These are phyloP conservation scores for Drosophila paranaensis DNA, from an alignment of 2,888 invertebrate genomes.

Conservation along the genomic window DNA sequence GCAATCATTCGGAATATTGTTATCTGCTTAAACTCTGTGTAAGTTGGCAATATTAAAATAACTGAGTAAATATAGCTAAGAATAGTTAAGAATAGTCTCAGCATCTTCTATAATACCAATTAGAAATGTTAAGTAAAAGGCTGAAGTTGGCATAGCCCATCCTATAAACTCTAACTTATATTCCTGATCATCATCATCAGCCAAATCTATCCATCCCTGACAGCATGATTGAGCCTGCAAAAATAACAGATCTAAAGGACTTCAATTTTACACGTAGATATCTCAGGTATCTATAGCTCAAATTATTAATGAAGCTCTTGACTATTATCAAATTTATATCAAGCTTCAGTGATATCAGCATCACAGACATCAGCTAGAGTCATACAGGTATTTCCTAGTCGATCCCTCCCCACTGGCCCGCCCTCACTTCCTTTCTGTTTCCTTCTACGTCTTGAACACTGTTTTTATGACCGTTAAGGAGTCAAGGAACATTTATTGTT, in stretches of 20 bases:
- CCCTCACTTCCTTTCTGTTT: background rate
- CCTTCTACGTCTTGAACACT: constrained; percentile 32
- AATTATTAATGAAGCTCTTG: too few species aligned
- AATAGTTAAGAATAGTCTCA: too few species aligned
- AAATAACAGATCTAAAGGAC: background rate
- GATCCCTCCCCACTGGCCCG: background rate
- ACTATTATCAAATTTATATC: background rate
- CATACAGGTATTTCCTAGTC: background rate
- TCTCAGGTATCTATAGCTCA: background rate
- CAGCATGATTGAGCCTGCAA: background rate
- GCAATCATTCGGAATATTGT: background rate
- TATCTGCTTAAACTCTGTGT: too few species aligned
- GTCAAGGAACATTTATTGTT: constrained; percentile 12
- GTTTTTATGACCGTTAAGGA: constrained; percentile 51
- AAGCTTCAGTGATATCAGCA: too few species aligned
- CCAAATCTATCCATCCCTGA: background rate
- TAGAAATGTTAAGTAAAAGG: background rate
- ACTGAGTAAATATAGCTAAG: too few species aligned
- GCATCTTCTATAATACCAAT: too few species aligned
- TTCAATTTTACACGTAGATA: too few species aligned
- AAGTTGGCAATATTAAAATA: too few species aligned
- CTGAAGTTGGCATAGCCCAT: background rate
- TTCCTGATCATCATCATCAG: background rate
- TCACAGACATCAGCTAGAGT: too few species aligned
- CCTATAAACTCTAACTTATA: background rate